Conservation (phyloP, 1,140 invertebrate genomes). For the Zaprionus camerounensis region DNA sequence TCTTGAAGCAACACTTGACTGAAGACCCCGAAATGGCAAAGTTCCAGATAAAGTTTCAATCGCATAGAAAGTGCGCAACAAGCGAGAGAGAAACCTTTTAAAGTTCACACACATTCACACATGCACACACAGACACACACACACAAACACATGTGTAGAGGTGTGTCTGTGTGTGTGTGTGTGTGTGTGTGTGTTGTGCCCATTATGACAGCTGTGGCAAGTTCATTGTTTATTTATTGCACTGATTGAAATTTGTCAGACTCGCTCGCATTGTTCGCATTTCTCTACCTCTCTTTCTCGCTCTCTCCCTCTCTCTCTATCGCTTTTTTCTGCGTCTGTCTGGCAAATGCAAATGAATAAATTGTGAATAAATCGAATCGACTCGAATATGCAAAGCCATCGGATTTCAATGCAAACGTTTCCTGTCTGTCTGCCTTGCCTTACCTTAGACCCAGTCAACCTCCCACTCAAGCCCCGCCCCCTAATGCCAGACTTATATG, state of each 20-base stretch:
- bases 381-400: slow-evolving; percentile 28
- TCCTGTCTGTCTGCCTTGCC: slow-evolving; percentile 3
- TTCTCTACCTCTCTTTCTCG: neutral
- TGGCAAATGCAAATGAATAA: slow-evolving; percentile 13
- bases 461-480: neutral
- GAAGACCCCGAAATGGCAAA: slow-evolving; percentile 5
- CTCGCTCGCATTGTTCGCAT: neutral
- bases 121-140: neutral
- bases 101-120: neutral
- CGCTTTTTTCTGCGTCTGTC: neutral
- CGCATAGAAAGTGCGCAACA: slow-evolving; percentile 10
- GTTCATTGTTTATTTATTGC: slow-evolving; percentile 12
- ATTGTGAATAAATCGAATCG: slow-evolving; percentile 11
- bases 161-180: neutral
- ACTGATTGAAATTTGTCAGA: slow-evolving; percentile 11
- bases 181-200: neutral
- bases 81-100: slow-evolving; percentile 2
- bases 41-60: neutral
- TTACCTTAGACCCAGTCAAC: neutral
- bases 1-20: slow-evolving; percentile 15
- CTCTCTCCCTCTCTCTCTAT: too few species aligned
- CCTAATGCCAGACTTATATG: neutral
- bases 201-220: slow-evolving; percentile 1
- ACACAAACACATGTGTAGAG: neutral
- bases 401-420: slow-evolving; percentile 13